Evolutionary conservation across 2,888 invertebrate genomes (phyloP).

Genomic region (Orchesellides sinensis): DNA sequence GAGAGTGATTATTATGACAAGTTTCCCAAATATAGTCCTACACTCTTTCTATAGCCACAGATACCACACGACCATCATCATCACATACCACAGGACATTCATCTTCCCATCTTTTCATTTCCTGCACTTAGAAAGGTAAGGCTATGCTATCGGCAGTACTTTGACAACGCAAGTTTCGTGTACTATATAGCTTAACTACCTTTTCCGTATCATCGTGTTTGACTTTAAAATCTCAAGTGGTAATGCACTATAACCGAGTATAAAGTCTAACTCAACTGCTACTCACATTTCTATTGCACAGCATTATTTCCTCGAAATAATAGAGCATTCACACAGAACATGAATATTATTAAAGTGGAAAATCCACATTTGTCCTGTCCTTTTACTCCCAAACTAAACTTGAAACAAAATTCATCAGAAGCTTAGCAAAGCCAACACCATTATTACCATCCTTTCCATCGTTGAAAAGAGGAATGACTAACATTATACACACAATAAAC

Average conservation of each 20-base stretch:
- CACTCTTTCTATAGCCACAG: constrained; percentile 1
- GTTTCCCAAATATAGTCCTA: background rate
- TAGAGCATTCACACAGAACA: background rate
- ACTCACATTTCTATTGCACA: too few species aligned
- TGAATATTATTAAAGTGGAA: too few species aligned
- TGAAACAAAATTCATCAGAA: background rate
- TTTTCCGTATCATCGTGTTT: too few species aligned
- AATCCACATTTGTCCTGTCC: too few species aligned
- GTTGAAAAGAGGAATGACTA: background rate
- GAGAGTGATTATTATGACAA: background rate
- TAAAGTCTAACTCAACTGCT: too few species aligned
- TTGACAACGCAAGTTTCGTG: too few species aligned
- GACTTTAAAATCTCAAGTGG: too few species aligned
- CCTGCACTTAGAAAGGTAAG: too few species aligned
- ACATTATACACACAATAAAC: background rate
- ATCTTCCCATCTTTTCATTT: background rate
- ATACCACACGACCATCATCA: constrained; percentile 17
- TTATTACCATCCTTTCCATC: constrained; percentile 6
- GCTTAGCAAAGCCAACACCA: background rate
- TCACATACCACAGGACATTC: background rate
- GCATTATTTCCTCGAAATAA: background rate
- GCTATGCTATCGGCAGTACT: too few species aligned
- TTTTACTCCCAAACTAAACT: background rate
- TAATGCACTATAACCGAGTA: too few species aligned
- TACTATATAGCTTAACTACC: too few species aligned